Evolutionary conservation across 1,140 invertebrate species (phyloP).

Genomic region (Scylla paramamosain): DNA sequence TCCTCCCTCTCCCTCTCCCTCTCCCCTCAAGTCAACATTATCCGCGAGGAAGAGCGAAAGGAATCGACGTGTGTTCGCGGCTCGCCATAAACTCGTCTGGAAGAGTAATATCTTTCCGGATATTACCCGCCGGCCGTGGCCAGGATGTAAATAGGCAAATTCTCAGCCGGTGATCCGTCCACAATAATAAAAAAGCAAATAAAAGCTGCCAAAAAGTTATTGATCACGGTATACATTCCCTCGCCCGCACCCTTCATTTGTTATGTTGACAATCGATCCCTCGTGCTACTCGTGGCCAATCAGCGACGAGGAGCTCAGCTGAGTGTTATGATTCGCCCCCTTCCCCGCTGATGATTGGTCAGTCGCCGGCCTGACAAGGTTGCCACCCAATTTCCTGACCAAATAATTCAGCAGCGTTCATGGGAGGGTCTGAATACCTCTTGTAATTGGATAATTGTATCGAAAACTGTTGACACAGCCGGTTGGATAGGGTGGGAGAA

Average conservation of each 20-base stretch:
- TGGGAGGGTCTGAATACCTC: conserved; percentile 72
- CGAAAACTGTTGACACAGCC: conserved; percentile 76
- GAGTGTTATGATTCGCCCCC: conserved; percentile 74
- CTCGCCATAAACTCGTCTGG: conserved; percentile 13
- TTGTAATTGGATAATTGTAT: conserved; percentile 77
- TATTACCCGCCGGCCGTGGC: conserved; percentile 7
- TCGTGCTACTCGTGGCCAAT: conserved; percentile 59
- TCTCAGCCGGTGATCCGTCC: conserved; percentile 46
- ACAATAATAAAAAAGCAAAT: conserved; percentile 48
- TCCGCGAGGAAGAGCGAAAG: not conserved
- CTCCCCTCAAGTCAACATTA: not conserved
- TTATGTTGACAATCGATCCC: conserved; percentile 76
- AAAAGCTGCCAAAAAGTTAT: conserved; percentile 72
- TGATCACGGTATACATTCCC: conserved; percentile 61
- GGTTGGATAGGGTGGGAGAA: conserved; percentile 62
- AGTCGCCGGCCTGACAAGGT: conserved; percentile 54
- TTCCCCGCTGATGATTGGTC: conserved; percentile 64
- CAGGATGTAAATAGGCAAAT: conserved; percentile 63
- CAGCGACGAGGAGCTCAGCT: conserved; percentile 50
- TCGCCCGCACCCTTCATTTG: conserved; percentile 70
- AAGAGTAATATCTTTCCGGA: not conserved
- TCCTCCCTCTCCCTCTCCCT: not conserved
- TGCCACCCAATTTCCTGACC: conserved; percentile 76
- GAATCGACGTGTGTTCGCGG: not conserved
- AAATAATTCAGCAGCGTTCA: conserved; percentile 74